A percentile compares a stretch with the other conserved stretches of the same genome.
These are phyloP conservation scores for Stramonita haemastoma DNA, from an alignment of 2,888 invertebrate species.

Conservation along the genomic window DNA sequence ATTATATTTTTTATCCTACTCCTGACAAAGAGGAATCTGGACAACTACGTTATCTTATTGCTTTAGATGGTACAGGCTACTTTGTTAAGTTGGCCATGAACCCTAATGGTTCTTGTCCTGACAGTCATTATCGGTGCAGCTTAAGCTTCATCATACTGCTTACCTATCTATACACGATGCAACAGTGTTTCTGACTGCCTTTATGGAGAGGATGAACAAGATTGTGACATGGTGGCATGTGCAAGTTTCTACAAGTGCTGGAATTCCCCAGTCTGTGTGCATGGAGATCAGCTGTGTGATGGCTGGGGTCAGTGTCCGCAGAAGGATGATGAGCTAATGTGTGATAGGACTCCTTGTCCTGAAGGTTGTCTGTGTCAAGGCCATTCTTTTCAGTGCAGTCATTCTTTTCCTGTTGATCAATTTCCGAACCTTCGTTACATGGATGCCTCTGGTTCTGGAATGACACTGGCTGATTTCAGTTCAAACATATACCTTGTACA, in stretches of 20 bases:
- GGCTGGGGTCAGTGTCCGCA: conserved; percentile 21
- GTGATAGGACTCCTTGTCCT: conserved; percentile 3
- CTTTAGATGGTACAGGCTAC: background rate
- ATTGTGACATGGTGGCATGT: background rate
- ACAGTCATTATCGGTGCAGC: background rate
- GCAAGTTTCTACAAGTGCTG: background rate
- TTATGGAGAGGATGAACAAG: conserved; percentile 6
- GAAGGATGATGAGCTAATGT: background rate
- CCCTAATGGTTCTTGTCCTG: background rate
- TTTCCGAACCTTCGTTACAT: background rate
- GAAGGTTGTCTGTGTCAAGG: conserved; percentile 22
- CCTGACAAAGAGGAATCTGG: background rate
- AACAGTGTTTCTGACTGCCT: background rate
- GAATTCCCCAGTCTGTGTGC: background rate
- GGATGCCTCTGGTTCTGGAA: background rate
- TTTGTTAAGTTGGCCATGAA: background rate
- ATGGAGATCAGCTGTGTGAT: background rate
- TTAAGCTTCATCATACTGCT: background rate
- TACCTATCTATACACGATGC: conserved; percentile 10
- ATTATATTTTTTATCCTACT: background rate
- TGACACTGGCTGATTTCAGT: background rate
- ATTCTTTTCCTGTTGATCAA: background rate
- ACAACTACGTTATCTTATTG: background rate
- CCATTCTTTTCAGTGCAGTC: background rate
- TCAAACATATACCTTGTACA: background rate